Base-by-base conservation (phyloP, 2,113 vertebrate genomes). In the Xiphophorus couchianus region DNA sequence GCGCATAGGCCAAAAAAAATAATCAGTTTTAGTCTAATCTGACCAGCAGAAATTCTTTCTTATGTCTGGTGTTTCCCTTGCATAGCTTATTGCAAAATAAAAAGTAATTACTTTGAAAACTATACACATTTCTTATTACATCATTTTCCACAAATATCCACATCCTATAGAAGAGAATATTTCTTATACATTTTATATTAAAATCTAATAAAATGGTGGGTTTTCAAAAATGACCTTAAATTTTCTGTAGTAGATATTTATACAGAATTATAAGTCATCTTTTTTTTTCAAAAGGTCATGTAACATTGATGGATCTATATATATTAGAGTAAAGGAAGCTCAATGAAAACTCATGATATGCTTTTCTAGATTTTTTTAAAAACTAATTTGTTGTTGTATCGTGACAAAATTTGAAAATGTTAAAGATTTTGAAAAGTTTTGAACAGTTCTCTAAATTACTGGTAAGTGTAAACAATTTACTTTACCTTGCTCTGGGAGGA, bases 401-500 rank as follows among this genome's bases (percentile, higher is more conserved):
- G 22, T n/a, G 7, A n/a, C 51, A 2, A 58, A 58, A 58, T 58
- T 8, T 58, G 17, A 58, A n/a, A 25, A 58, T 25, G 9, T 25
- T 25, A 25, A 25, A n/a, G 39, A 58, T 58, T 58, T 22, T 54
- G 48, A 58, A 58, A 11, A n/a, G 8, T 58, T 58, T 58, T n/a
- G 7, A 58, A 58, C 11, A 1, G 51, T 25, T 10, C 25, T n/a
- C 3, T n/a, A 58, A 25, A n/a, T n/a, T 58, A 54, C 22, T 22
- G 22, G 2, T 25, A 58, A 10, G 51, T 25, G 2, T 58, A 58
- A 58, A n/a, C 22, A 58, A n/a, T n/a, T 58, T 25, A 2, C 6
- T 44, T 72, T 83, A 94, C 94, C 94, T 93, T 71, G 73, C 25
- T 87, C 76, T 22, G 93, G 90, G 8, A 93, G 81, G 19, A 10